Base-by-base conservation (phyloP, 2,888 invertebrate species). In the Frankliniella intonsa region DNA sequence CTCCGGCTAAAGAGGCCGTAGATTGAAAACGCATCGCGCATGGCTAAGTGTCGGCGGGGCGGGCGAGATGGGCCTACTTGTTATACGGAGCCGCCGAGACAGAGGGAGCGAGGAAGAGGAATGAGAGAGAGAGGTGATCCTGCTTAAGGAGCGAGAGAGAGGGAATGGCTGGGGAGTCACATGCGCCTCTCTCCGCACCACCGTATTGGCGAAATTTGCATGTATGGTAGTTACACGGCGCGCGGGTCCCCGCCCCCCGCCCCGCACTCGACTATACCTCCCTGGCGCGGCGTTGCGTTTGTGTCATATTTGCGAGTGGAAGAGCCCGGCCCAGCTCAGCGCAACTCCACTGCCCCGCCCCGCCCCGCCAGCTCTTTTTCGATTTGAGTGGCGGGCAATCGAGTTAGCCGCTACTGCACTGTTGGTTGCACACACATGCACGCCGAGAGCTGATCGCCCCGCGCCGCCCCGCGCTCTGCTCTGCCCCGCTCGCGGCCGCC, bases 21-120 rank as follows among this genome's bases (percentile, higher is more conserved):
- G 69, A 76, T 76, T 76, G 69, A 76, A 76, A 76, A 76, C 69
- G 69, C 69, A 76, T 76, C 69, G 22, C 25, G 69, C 69, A 76
- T 76, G 12, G 69, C 69, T 25, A 76, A 76, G 69, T 22, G 69
- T 25, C 69, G 25, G 25, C 25, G 25, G 69, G 69, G 25, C 22
- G 25, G 69, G 69, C 69, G 11, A 19, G 55, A 12, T 19, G 55
- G 2, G 3, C 7, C 55, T 9, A 55, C 51, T 55, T 55, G 55
- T 19, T 55, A 55, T 55, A 19, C 55, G 3, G 55, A 12, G n/a
- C n/a, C n/a, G n/a, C n/a, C 38, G 38, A 19, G 69, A n/a, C 25
- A 25, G 69, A 25, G 69, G 8, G 62, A 62, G 62, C 62, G n/a
- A 19, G 62, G 5, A 12, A 17, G 62, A 62, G 62, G 14, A 14